These are phyloP conservation scores for Thripadectes ignobilis DNA, from an alignment of 2,797 vertebrate genomes.

Conservation along the genomic window DNA sequence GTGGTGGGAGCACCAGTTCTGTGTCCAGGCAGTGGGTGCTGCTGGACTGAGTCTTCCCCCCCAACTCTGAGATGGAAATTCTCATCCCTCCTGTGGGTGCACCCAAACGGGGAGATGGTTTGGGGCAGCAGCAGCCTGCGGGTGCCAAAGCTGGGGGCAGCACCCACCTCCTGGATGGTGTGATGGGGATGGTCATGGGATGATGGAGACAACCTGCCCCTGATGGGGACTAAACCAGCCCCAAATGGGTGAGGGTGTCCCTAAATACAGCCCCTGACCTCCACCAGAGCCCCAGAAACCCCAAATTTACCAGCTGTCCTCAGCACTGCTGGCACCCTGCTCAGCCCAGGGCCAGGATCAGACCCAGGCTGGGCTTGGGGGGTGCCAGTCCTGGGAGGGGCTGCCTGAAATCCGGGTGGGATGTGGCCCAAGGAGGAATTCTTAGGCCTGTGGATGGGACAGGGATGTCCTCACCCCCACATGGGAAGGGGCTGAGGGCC, in stretches of 20 bases:
- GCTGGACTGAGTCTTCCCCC: not conserved
- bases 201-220: not conserved
- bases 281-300: not conserved
- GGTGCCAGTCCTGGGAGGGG: not conserved
- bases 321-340: not conserved
- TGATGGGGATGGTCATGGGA: not conserved
- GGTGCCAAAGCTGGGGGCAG: not conserved
- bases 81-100: not conserved
- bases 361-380: not conserved
- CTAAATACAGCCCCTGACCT: not conserved
- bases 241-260: not conserved
- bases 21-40: not conserved
- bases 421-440: not conserved
- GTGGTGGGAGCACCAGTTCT: not conserved
- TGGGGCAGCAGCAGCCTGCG: not conserved
- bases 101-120: not conserved
- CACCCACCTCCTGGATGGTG: not conserved
- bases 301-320: not conserved
- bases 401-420: not conserved
- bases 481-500: not conserved
- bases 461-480: fast-evolving
- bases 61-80: not conserved
- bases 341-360: not conserved
- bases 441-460: not conserved
- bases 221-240: fast-evolving